Evolutionary conservation across 2,888 invertebrate species (phyloP).

Genomic region (Taphrorychus bicolor): DNA sequence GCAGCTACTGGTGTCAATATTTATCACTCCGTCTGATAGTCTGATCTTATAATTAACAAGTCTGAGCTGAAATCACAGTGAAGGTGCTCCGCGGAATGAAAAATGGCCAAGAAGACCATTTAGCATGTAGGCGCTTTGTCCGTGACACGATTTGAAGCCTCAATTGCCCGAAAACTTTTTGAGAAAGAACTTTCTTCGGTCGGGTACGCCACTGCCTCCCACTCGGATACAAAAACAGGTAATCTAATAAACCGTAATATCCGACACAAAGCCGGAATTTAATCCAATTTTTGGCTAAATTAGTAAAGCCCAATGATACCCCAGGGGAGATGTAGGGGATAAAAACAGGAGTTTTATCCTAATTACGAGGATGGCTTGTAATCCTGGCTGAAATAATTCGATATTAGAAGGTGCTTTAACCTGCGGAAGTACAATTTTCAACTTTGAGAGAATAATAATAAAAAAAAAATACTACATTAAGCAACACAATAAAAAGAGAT

Average conservation of each 20-base stretch:
- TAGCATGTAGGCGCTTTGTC: too few species aligned
- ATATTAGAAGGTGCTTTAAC: not conserved
- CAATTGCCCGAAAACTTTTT: too few species aligned
- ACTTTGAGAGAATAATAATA: not conserved
- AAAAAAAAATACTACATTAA: not conserved
- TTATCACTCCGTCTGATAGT: not conserved
- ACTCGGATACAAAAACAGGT: not conserved
- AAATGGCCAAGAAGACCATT: not conserved
- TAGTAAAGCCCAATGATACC: not conserved
- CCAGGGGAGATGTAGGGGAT: not conserved
- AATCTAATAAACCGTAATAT: not conserved
- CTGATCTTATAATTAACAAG: not conserved
- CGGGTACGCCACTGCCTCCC: not conserved
- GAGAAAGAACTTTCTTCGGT: not conserved
- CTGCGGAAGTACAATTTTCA: not conserved
- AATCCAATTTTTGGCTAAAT: not conserved
- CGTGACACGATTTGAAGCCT: too few species aligned
- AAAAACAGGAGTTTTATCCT: not conserved
- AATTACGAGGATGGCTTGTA: not conserved
- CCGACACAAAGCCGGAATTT: not conserved
- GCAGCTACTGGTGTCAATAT: not conserved
- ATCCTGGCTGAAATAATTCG: not conserved
- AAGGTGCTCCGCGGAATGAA: not conserved
- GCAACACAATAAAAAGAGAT: too few species aligned
- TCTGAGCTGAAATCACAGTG: not conserved